Conservation (phyloP, 1,140 invertebrate species). For the Teleogryllus occipitalis region DNA sequence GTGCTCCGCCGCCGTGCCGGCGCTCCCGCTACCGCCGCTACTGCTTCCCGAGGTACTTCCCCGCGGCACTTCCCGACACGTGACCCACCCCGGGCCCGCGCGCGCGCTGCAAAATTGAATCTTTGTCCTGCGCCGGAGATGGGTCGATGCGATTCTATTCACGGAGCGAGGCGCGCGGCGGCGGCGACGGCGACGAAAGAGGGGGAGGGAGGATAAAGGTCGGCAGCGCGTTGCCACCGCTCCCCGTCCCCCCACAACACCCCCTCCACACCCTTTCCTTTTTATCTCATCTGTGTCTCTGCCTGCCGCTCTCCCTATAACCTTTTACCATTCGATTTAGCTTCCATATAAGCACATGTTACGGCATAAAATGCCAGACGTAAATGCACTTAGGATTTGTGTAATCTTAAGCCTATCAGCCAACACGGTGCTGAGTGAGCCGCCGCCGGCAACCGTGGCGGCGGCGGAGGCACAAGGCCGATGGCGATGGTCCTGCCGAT, state of each 20-base stretch:
- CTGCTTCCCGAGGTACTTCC: neutral
- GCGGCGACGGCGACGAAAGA: neutral
- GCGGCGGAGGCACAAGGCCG: neutral
- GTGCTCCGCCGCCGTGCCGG: neutral
- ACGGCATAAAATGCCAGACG: constrained; percentile 3
- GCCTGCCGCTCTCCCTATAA: neutral
- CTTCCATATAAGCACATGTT: constrained; percentile 4
- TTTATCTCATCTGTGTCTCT: neutral
- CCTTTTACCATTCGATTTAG: constrained; percentile 4
- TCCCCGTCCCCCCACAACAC: neutral
- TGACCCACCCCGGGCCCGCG: neutral
- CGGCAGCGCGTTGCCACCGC: neutral
- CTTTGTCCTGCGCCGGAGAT: neutral
- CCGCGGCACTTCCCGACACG: neutral
- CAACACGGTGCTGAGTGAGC: neutral
- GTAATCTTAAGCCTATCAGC: constrained; percentile 4
- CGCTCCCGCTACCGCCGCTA: too few species aligned
- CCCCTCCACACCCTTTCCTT: neutral
- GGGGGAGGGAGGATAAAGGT: neutral
- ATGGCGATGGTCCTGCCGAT: neutral
- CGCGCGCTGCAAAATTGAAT: constrained; percentile 3
- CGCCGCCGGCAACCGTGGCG: neutral
- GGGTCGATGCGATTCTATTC: constrained; percentile 3
- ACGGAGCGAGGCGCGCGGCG: neutral
- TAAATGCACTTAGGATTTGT: constrained; percentile 5